These are phyloP conservation scores for Limanda limanda DNA, from an alignment of 2,113 vertebrate genomes.

Conservation along the genomic window DNA sequence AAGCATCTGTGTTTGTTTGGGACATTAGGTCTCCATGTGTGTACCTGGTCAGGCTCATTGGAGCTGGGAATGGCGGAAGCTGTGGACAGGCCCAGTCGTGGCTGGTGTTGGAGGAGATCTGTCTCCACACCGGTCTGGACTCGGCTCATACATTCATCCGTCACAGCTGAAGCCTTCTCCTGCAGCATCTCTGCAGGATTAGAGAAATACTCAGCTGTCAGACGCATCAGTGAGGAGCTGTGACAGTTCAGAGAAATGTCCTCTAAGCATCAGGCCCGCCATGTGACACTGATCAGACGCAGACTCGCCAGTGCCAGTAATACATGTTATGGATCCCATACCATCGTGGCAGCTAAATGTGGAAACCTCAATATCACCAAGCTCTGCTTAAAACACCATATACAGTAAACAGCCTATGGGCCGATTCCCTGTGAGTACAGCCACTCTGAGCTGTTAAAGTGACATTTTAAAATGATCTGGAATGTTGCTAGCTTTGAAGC, in stretches of 20 bases:
- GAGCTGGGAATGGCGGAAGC: slow-evolving; percentile 85
- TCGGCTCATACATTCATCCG: slow-evolving; percentile 88
- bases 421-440: too few relatives aligned
- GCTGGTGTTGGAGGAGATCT: slow-evolving; percentile 83
- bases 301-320: neutral
- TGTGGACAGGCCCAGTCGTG: slow-evolving; percentile 84
- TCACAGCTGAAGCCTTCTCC: slow-evolving; percentile 93
- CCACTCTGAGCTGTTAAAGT: too few relatives aligned
- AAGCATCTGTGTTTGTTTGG: neutral
- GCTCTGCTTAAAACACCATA: neutral
- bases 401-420: neutral
- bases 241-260: neutral
- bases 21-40: neutral
- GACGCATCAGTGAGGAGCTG: slow-evolving; percentile 19
- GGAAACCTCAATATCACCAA: neutral
- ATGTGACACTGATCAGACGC: slow-evolving; percentile 9
- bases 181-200: slow-evolving; percentile 93
- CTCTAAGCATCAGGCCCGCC: neutral
- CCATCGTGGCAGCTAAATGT: neutral
- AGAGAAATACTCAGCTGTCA: slow-evolving; percentile 61
- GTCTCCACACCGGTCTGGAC: slow-evolving; percentile 82
- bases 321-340: neutral
- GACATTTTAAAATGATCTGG: neutral
- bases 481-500: neutral
- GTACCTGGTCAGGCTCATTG: slow-evolving; percentile 92